A percentile compares a stretch with the other conserved stretches of the same genome.
These are phyloP conservation scores for Melanerpes formicivorus DNA, from an alignment of 2,113 vertebrate species.

Conservation along the genomic window DNA sequence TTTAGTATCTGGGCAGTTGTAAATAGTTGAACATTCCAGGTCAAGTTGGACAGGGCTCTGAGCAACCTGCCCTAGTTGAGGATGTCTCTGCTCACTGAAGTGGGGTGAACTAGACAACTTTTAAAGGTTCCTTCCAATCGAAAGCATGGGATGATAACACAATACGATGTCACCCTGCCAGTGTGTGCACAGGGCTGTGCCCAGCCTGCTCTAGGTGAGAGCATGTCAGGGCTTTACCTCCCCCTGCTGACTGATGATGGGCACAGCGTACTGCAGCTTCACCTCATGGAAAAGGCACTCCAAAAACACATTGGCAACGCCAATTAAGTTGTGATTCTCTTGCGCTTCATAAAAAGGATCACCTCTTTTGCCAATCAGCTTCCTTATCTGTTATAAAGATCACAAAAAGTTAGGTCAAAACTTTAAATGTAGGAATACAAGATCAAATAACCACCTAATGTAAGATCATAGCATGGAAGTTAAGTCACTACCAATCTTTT, in stretches of 20 bases:
- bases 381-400: slow-evolving; percentile 76
- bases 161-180: too few relatives aligned
- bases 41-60: background rate
- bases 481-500: background rate
- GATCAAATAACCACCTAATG: background rate
- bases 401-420: background rate
- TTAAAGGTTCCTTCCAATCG: background rate
- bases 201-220: rapidly evolving
- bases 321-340: slow-evolving; percentile 97
- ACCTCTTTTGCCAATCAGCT: slow-evolving; percentile 80
- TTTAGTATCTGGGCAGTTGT: background rate
- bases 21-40: background rate
- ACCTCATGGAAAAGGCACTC: slow-evolving; percentile 96
- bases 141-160: background rate
- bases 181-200: background rate
- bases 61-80: background rate
- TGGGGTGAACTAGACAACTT: background rate
- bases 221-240: slow-evolving; percentile 80
- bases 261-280: slow-evolving; percentile 94
- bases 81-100: background rate
- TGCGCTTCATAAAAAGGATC: slow-evolving; percentile 97
- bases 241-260: slow-evolving; percentile 99
- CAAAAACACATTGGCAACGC: slow-evolving; percentile 94
- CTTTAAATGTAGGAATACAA: rapidly evolving
- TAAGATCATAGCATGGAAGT: background rate